Evolutionary conservation across 2,888 invertebrate species (phyloP), one percentile per base, ranked within the genome.

Genomic region (Zaprionus bogoriensis): DNA sequence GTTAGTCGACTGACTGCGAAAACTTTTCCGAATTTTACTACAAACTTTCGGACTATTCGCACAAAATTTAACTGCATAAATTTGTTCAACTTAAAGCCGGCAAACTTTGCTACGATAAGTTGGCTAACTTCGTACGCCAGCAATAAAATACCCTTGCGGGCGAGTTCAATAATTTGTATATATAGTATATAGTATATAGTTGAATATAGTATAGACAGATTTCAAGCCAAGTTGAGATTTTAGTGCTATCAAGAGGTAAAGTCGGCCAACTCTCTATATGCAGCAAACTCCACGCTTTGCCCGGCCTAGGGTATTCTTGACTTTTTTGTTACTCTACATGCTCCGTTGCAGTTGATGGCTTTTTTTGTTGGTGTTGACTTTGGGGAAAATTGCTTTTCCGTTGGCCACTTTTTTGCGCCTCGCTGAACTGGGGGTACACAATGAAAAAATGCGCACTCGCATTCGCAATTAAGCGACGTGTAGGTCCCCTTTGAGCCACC

Each of bases 381-480:
- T 39, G 32, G 4, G 5, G 14, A 12, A 45, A 39, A 64, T 38
- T 30, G 55, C 23, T 30, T 59, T 66, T 53, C 6, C 48, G 52
- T 53, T 73, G 74, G 74, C 45, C 67, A 67, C 68, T 62, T 74
- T 67, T 73, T 45, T 53, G 69, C 47, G 62, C 25, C 4, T 7
- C 19, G n/a, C n/a, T n/a, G n/a, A 19, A 50, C 66, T 66, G 42
- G 28, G 9, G 20, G 14, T 23, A 17, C 30, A 39, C 22, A 39
- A 39, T 39, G 20, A 20, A 20, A 39, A 10, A 39, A 10, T 39
- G 38, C 38, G 38, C 38, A 39, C 10, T n/a, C 14, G 48, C 27
- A 25, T 32, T 44, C 10, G 20, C 20, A 28, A 42, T 64, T 27
- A 66, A 57, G 48, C 14, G 20, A 9, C 22, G 1, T 10, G 2